Base-by-base conservation (phyloP, 2,888 invertebrate species). In the Cerastis rubricosa region DNA sequence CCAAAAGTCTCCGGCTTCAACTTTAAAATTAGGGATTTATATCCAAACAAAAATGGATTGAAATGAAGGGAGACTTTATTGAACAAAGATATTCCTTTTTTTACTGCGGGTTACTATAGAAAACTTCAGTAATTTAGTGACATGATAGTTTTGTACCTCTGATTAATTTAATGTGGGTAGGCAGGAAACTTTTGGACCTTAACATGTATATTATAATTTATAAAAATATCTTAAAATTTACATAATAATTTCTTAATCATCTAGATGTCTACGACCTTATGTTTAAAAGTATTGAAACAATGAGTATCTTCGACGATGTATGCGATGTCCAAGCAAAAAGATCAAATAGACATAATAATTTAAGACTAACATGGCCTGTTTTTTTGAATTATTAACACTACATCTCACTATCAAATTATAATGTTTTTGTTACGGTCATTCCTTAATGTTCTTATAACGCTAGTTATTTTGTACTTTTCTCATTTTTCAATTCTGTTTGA, bases 211-310 rank as follows among this genome's bases (percentile, higher is more conserved):
- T 35, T 35, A 35, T 54, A n/a, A 25, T 25, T 57, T 57, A 57
- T 7, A 40, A 51, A 78, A 68, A 61, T 68, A 49, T 79, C 11
- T 63, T 80, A 25, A n/a, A n/a, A 35, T 49, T 61, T 78, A 78
- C 40, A 11, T 40, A 45, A 68, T 51, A 59, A 64, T 64, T 54
- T 49, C 1, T 49, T 71, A 43, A 35, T 51, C 19, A 22, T 49
- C n/a, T 25, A 63, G 8, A 69, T 54, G 5, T 51, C 22, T 51
- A 74, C n/a, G n/a, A 43, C 1, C 35, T 22, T 22, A 17, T 22
- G 0, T 66, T 17, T n/a, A 22, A 54, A 6, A 54, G n/a, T 43
- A 64, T 71, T 80, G 22, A n/a, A 47, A 64, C 29, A 43, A 51
- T 45, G 64, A 64, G 64, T 64, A 49, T 49, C 22, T 49, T 64